Base-by-base conservation (phyloP, 2,888 invertebrate species). In the Leptinotarsa haldemani region DNA sequence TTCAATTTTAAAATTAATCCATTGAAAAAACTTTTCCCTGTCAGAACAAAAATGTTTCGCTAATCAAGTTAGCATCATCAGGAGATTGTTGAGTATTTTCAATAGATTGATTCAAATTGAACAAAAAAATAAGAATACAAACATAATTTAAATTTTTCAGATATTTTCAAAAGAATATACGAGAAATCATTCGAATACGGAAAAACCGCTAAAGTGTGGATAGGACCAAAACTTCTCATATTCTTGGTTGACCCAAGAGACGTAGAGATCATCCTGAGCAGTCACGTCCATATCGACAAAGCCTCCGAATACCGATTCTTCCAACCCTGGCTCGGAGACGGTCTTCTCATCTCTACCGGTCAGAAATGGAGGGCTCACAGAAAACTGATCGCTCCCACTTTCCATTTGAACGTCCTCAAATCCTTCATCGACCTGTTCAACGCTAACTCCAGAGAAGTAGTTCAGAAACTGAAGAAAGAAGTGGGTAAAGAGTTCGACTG, bases 361-460 rank as follows among this genome's bases (percentile, higher is more conserved):
- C 92, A 93, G 82, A 95, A 94, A 91, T 95, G 95, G 95, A 91
- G 94, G 68, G 91, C 94, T 22, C 95, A 95, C 86, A 92, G 95
- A 81, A 95, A 95, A 88, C 88, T 95, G 80, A 95, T 95, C 80
- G 95, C 95, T 13, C 95, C 95, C 64, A 95, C 95, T 77, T 95
- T 95, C 92, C 95, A 95, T 85, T 89, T 95, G 87, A 95, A 95
- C 87, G 94, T 95, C 1, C 88, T 95, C 81, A 95, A 95, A 89
- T 94, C 94, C 81, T 95, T 95, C 89, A 94, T 95, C 83, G 94
- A 94, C 84, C 89, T 95, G 50, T 95, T 95, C 89, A 95, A 95
- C 85, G 93, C 93, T 77, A 95, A 95, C 88, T 94, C 94, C 61
- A 90, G 91, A 64, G 91, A 92, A 71, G 93, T 94, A 5, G 93